Percentiles rank a stretch among this genome's conserved stretches.
Evolutionary conservation across 1,140 invertebrate species (phyloP).

Genomic region (Pinna nobilis): DNA sequence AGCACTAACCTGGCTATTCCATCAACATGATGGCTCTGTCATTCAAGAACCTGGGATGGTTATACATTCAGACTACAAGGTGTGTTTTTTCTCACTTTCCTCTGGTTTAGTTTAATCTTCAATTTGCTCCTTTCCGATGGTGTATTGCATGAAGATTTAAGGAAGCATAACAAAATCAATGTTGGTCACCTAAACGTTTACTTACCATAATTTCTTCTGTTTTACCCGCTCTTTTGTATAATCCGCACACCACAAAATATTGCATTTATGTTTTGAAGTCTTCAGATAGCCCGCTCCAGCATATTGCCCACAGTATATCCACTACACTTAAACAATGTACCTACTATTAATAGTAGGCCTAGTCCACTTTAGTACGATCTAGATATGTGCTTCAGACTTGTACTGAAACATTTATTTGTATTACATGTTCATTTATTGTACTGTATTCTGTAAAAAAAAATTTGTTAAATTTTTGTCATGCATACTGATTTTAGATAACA

Average conservation of each 20-base stretch:
- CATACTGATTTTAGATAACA: no score
- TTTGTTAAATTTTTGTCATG: no score
- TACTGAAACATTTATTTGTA: no score
- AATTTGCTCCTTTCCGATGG: no score
- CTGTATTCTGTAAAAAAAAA: no score
- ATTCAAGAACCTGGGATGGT: conserved; percentile 70
- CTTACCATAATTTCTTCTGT: neutral
- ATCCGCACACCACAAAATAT: no score
- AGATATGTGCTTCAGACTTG: neutral
- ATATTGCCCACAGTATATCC: neutral
- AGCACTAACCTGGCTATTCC: conserved; percentile 86
- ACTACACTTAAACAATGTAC: neutral
- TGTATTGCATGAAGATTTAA: neutral
- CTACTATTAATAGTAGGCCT: no score
- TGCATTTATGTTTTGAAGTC: neutral
- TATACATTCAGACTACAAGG: conserved; percentile 66
- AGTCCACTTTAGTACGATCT: no score
- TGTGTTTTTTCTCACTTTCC: conserved; percentile 4
- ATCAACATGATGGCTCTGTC: conserved; percentile 88
- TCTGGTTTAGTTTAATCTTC: neutral
- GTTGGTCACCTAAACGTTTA: no score
- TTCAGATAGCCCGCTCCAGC: no score
- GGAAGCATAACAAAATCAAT: no score
- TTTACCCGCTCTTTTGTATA: neutral
- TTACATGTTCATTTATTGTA: no score